Evolutionary conservation across 2,888 invertebrate genomes (phyloP), one percentile per base, ranked within the genome.

Genomic region (Melieria picta): DNA sequence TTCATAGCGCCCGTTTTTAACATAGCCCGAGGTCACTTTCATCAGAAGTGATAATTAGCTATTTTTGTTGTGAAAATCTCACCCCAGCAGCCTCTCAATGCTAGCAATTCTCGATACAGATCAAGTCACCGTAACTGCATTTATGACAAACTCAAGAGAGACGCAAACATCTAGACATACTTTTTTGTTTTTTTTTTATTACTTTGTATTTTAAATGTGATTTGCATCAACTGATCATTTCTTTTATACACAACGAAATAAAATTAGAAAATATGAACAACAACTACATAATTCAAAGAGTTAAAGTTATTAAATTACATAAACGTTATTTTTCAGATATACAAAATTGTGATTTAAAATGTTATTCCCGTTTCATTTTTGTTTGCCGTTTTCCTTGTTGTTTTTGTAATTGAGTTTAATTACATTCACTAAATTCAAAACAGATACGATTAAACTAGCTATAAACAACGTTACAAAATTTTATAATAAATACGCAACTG

Each of bases 231-330:
- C 69, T 71, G 57, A 72, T 62, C 65, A 63, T 74, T 72, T 75
- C 48, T 65, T 72, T 72, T 74, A 64, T 70, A 69, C 64, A 72
- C 69, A 74, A 74, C 66, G 63, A 72, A 74, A 69, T 73, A 62
- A 68, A 71, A 67, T 72, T 75, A 75, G 71, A 75, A 76, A 75
- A 76, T 76, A 75, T 72, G 75, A 77, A 78, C 78, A 77, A 77
- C 77, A 77, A 77, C 74, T 73, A 78, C 75, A 62, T 68, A 68
- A 50, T 64, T 63, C 47, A 65, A 48, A 70, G 57, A 57, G 50
- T 66, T 66, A 48, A 57, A 66, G 55, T 48, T 66, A 66, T 60
- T 76, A 76, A 74, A 74, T 74, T 76, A 77, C 72, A 75, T 72
- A 71, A 72, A 74, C 72, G 76, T 72, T 50, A 57, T 75, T 64